phyloP scores from a whole-genome alignment of 2,888 invertebrate genomes.

The Agonopterix subpropinquella region DNA sequence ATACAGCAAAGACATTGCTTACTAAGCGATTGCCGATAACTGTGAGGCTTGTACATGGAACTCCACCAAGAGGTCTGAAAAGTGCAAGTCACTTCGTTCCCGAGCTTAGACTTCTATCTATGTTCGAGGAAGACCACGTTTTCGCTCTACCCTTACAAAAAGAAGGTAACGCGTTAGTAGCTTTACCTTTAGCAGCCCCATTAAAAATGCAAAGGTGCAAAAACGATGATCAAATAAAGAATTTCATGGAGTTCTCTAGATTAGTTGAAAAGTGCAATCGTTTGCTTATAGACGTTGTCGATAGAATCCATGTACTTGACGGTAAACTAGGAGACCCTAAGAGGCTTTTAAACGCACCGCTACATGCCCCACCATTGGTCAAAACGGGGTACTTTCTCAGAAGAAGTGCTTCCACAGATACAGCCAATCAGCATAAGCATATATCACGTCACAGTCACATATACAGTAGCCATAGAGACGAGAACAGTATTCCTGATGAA shows the following conservation, averaged over 20 bases:
- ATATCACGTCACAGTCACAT: constrained; percentile 69
- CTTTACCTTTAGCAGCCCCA: constrained; percentile 90
- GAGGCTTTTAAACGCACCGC: constrained; percentile 56
- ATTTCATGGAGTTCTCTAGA: constrained; percentile 84
- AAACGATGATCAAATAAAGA: constrained; percentile 87
- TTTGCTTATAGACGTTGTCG: constrained; percentile 84
- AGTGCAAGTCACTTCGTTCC: constrained; percentile 89
- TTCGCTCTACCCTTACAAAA: constrained; percentile 90
- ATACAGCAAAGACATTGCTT: constrained; percentile 91
- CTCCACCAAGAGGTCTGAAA: constrained; percentile 88
- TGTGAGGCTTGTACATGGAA: constrained; percentile 93
- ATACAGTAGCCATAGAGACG: constrained; percentile 77
- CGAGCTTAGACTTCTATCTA: constrained; percentile 87
- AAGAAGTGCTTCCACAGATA: constrained; percentile 86
- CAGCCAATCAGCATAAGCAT: constrained; percentile 77
- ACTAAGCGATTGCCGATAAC: constrained; percentile 94
- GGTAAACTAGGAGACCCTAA: constrained; percentile 84
- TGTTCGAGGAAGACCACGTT: constrained; percentile 90
- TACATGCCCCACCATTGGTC: constrained; percentile 60
- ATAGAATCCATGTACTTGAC: constrained; percentile 87
- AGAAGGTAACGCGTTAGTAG: constrained; percentile 85
- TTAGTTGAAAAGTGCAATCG: constrained; percentile 86
- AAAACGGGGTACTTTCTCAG: constrained; percentile 83
- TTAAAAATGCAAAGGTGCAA: constrained; percentile 88
- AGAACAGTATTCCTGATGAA: constrained; percentile 83